These are phyloP conservation scores for Erinaceus europaeus DNA, from an alignment of 2,113 vertebrate genomes.

Conservation along the genomic window DNA sequence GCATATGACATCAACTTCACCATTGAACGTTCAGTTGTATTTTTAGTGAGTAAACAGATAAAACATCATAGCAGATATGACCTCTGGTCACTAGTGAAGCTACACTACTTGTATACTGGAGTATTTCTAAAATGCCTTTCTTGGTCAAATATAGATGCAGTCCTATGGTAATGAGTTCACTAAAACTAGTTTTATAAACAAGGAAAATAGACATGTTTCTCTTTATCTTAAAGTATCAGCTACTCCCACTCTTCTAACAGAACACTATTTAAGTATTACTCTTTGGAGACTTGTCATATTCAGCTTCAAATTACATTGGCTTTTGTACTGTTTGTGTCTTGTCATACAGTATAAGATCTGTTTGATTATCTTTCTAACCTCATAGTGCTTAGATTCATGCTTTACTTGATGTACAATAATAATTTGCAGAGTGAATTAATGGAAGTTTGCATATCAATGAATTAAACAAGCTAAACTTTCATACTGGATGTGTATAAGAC, in stretches of 20 bases:
- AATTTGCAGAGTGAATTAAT: slow-evolving; percentile 23
- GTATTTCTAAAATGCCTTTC: neutral
- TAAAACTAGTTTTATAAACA: neutral
- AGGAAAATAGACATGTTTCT: neutral
- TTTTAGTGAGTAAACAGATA: neutral
- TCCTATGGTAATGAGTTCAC: neutral
- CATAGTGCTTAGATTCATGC: neutral
- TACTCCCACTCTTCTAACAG: neutral
- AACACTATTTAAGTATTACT: neutral
- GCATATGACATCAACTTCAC: neutral
- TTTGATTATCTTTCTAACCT: slow-evolving; percentile 16
- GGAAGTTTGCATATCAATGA: slow-evolving; percentile 33
- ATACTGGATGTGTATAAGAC: neutral
- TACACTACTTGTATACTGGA: neutral
- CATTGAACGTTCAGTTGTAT: neutral
- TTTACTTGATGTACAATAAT: neutral
- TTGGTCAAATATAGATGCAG: neutral
- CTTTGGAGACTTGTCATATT: neutral
- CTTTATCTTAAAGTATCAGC: slow-evolving; percentile 5
- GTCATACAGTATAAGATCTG: neutral
- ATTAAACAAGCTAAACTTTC: slow-evolving; percentile 51
- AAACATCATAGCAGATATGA: neutral
- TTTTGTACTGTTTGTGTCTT: neutral
- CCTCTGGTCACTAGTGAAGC: neutral
- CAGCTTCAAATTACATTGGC: neutral